Evolutionary conservation across 1,140 invertebrate genomes (phyloP).

Genomic region (Rhyzopertha dominica): DNA sequence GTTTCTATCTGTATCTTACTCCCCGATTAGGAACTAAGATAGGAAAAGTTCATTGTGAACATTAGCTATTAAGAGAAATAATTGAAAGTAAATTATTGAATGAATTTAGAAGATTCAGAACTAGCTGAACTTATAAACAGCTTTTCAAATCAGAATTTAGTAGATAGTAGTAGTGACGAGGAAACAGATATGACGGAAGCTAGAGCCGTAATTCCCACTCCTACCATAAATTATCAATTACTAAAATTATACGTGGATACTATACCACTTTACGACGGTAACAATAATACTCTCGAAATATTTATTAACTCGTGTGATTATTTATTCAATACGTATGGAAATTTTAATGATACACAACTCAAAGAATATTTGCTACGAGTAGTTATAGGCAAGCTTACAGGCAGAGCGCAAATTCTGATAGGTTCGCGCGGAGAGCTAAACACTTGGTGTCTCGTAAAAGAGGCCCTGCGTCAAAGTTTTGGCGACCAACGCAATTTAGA

Average conservation of each 20-base stretch:
- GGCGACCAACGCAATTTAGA: slow-evolving; percentile 24
- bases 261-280: slow-evolving; percentile 8
- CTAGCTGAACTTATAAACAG: too few relatives aligned
- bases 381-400: slow-evolving; percentile 22
- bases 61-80: slow-evolving; percentile 1
- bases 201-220: not conserved
- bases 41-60: slow-evolving; percentile 3
- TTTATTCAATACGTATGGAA: slow-evolving; percentile 7
- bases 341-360: slow-evolving; percentile 14
- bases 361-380: slow-evolving; percentile 15
- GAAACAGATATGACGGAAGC: too few relatives aligned
- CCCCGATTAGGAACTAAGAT: slow-evolving; percentile 4
- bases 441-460: slow-evolving; percentile 20
- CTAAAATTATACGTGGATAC: slow-evolving; percentile 10
- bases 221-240: slow-evolving; percentile 1
- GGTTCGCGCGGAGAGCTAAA: slow-evolving; percentile 22
- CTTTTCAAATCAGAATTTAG: too few relatives aligned
- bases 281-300: slow-evolving; percentile 9
- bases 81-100: not conserved
- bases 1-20: slow-evolving; percentile 1
- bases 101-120: slow-evolving; percentile 4
- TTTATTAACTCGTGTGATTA: slow-evolving; percentile 10
- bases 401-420: slow-evolving; percentile 22
- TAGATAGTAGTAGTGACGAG: too few relatives aligned
- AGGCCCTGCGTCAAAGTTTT: slow-evolving; percentile 18